Evolutionary conservation across 1,140 invertebrate species (phyloP).

Genomic region (Psix sp.): DNA sequence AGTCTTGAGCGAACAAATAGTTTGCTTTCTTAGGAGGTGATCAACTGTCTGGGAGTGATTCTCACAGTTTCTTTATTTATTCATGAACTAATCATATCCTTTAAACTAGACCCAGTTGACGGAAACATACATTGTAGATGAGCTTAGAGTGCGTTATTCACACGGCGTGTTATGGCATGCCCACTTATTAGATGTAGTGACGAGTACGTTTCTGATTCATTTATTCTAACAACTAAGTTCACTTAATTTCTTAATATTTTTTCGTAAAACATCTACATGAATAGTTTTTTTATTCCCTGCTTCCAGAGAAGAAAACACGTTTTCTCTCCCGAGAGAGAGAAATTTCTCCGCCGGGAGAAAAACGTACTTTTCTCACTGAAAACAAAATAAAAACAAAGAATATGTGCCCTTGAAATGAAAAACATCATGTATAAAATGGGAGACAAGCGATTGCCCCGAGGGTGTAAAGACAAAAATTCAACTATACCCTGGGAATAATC

Average conservation of each 20-base stretch:
- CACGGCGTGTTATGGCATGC: conserved; percentile 64
- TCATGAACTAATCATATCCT: conserved; percentile 36
- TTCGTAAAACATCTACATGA: too few relatives aligned
- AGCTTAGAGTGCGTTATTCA: conserved; percentile 61
- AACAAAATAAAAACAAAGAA: too few relatives aligned
- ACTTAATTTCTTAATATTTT: background rate
- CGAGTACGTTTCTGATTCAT: conserved; percentile 41
- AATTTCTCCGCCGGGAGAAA: too few relatives aligned
- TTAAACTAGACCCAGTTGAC: conserved; percentile 37
- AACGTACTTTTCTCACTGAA: too few relatives aligned
- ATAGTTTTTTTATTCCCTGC: too few relatives aligned
- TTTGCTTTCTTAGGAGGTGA: conserved; percentile 23
- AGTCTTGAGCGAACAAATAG: conserved; percentile 20
- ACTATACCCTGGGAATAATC: too few relatives aligned
- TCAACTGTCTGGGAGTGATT: conserved; percentile 22
- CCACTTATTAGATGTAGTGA: conserved; percentile 57
- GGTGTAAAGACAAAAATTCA: too few relatives aligned
- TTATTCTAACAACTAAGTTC: background rate
- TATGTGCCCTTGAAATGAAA: too few relatives aligned
- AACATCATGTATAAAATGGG: too few relatives aligned
- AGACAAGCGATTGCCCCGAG: too few relatives aligned
- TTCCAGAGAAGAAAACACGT: too few relatives aligned
- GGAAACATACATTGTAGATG: conserved; percentile 57
- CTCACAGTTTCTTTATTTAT: conserved; percentile 27
- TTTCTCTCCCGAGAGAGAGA: too few relatives aligned